Percentiles rank a stretch among this genome's conserved stretches.
These are phyloP conservation scores for Hesperophylax magnus DNA, from an alignment of 1,140 invertebrate species.

Conservation along the genomic window DNA sequence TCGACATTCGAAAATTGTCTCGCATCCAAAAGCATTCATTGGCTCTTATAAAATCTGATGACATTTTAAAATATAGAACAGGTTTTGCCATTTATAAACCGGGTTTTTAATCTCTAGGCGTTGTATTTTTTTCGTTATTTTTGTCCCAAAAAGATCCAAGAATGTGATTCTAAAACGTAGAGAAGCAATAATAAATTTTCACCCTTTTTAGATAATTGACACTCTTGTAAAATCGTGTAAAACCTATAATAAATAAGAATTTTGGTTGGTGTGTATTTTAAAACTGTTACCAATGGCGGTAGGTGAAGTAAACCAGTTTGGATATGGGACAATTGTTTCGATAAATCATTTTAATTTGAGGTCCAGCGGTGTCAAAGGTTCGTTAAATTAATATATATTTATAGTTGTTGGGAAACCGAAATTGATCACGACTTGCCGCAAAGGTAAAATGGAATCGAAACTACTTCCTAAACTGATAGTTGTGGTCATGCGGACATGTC, in stretches of 20 bases:
- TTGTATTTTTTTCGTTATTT: no score
- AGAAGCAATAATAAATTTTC: no score
- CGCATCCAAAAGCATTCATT: constrained; percentile 11
- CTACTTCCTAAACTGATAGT: constrained; percentile 27
- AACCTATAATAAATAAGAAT: no score
- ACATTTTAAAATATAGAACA: constrained; percentile 21
- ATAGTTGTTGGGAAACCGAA: constrained; percentile 36
- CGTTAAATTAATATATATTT: constrained; percentile 21
- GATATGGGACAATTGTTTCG: neutral
- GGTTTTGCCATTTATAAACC: neutral
- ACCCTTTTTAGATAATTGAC: no score
- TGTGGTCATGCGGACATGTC: constrained; percentile 5
- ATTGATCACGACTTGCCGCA: constrained; percentile 20
- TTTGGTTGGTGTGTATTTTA: no score
- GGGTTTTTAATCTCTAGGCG: no score
- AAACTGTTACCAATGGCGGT: no score
- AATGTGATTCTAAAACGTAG: no score
- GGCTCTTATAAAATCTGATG: constrained; percentile 2
- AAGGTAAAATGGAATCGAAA: constrained; percentile 17
- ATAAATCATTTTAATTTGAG: constrained; percentile 4
- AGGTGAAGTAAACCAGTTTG: neutral
- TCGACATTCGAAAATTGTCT: constrained; percentile 27
- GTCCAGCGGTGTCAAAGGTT: constrained; percentile 8
- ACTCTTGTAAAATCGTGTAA: no score
- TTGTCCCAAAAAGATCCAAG: no score